These are phyloP conservation scores for Colossoma macropomum DNA, from an alignment of 2,113 vertebrate genomes.

Conservation along the genomic window DNA sequence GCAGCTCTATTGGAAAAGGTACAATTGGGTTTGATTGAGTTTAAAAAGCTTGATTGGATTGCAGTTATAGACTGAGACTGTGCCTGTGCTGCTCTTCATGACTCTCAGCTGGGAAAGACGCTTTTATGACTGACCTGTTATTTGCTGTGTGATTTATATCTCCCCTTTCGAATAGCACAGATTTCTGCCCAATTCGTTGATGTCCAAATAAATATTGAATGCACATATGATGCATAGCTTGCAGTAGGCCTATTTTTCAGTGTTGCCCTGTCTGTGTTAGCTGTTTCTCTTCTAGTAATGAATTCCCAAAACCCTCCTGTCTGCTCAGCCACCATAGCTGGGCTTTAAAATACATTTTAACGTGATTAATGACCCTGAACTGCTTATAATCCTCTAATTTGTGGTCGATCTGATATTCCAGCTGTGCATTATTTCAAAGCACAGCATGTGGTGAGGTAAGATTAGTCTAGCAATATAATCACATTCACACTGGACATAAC, in stretches of 20 bases:
- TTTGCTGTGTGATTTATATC: not conserved
- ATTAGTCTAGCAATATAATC: not conserved
- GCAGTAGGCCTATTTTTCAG: not conserved
- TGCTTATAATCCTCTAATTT: not conserved
- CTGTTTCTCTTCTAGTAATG: not conserved
- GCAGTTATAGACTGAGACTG: not conserved
- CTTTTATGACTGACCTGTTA: no score
- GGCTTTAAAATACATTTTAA: not conserved
- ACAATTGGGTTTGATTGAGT: not conserved
- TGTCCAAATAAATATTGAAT: not conserved
- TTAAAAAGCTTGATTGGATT: not conserved
- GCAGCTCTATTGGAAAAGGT: no score
- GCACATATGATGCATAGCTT: not conserved
- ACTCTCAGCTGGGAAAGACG: no score
- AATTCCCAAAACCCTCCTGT: not conserved
- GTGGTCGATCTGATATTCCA: not conserved
- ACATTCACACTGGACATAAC: not conserved
- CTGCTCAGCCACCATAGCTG: not conserved
- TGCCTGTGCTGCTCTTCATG: not conserved
- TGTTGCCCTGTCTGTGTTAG: not conserved
- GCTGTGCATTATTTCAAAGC: not conserved
- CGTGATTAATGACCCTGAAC: not conserved
- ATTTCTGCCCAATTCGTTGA: not conserved
- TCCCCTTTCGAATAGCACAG: not conserved
- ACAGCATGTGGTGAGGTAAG: not conserved